Conservation (phyloP, 2,113 vertebrate species). For the Entelurus aequoreus region DNA sequence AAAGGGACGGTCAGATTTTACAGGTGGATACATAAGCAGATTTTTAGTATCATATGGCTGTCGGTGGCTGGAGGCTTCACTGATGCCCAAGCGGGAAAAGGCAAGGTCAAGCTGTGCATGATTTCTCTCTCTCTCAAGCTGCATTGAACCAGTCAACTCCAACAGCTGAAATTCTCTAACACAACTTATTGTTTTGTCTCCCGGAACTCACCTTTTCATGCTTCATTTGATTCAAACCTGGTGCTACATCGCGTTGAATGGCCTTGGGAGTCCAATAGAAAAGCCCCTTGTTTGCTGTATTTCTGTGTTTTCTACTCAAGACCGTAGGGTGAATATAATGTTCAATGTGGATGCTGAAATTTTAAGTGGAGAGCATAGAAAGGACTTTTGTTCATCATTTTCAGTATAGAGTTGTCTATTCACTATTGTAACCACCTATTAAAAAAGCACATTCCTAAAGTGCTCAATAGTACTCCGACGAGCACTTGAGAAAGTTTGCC, state of each 20-base stretch:
- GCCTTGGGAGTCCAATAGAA: constrained; percentile 44
- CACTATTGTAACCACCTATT: background rate
- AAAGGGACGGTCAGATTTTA: constrained; percentile 1
- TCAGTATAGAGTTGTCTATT: background rate
- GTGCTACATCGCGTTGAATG: constrained; percentile 34
- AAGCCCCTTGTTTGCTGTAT: background rate
- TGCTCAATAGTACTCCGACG: background rate
- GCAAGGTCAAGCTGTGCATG: constrained; percentile 40
- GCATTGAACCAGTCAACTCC: constrained; percentile 53
- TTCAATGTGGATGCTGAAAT: background rate
- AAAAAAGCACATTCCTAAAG: background rate
- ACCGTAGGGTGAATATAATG: background rate
- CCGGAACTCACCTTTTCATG: constrained; percentile 49
- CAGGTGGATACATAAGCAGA: constrained; percentile 4
- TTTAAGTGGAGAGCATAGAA: background rate
- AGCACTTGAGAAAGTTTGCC: background rate
- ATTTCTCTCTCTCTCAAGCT: constrained; percentile 42
- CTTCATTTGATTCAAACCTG: constrained; percentile 38
- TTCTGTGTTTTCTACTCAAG: background rate
- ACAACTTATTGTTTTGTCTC: constrained; percentile 51
- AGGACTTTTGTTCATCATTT: background rate
- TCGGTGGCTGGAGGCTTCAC: constrained; percentile 25
- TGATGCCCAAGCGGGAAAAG: constrained; percentile 27
- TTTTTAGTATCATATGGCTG: constrained; percentile 13
- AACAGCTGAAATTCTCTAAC: constrained; percentile 53